A percentile compares a stretch with the other conserved stretches of the same genome.
Evolutionary conservation across 2,113 vertebrate genomes (phyloP).

Genomic region (Sitta europaea): DNA sequence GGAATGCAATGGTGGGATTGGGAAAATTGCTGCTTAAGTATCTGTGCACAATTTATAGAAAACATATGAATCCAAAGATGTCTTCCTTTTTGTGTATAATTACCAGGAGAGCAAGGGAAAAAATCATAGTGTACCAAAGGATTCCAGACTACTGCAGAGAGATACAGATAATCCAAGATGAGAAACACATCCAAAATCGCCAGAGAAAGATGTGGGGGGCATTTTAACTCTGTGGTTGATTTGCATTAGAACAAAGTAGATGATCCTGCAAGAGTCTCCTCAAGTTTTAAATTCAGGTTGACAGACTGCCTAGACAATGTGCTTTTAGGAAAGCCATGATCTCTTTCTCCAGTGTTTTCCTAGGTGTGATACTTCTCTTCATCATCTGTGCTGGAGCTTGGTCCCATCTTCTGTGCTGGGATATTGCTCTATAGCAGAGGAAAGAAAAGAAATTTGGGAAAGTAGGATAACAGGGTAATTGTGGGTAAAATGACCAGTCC

Average conservation of each 20-base stretch:
- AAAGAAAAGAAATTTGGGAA: background rate
- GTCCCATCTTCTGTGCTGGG: background rate
- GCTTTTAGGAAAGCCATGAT: background rate
- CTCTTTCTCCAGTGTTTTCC: background rate
- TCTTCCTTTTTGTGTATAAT: background rate
- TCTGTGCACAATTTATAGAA: background rate
- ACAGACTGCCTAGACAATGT: background rate
- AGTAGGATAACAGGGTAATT: background rate
- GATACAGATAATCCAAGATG: background rate
- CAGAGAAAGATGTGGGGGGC: background rate
- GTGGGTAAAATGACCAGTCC: fast-evolving
- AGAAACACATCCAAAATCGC: background rate
- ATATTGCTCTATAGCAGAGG: background rate
- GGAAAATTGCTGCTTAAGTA: background rate
- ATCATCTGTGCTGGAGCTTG: background rate
- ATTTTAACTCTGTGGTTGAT: background rate
- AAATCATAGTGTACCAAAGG: background rate
- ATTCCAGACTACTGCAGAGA: background rate
- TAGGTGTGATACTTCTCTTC: background rate
- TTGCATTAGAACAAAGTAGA: background rate
- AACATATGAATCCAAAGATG: background rate
- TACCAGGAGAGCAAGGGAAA: background rate
- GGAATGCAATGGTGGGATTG: background rate
- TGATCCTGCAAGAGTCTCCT: background rate
- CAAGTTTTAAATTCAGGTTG: background rate